phyloP scores from a whole-genome alignment of 2,888 invertebrate species.

The Acronicta aceris region DNA sequence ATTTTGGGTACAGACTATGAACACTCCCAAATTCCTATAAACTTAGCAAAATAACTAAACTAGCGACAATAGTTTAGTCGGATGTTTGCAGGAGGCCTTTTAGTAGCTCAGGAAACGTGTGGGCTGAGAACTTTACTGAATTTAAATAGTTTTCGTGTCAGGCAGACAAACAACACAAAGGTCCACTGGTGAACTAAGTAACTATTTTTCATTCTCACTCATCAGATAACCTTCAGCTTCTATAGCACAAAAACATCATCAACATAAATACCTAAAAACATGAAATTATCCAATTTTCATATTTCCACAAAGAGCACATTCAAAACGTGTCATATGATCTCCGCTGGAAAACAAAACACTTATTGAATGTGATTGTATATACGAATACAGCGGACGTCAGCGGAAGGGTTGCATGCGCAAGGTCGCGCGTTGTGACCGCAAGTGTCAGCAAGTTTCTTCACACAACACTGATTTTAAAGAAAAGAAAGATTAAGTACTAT shows the following conservation, averaged over 20 bases:
- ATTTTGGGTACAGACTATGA: background rate
- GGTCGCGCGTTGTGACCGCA: conserved; percentile 35
- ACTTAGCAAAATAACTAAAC: background rate
- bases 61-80: conserved; percentile 1
- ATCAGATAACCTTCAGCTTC: background rate
- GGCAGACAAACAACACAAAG: background rate
- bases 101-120: background rate
- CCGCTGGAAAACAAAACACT: conserved; percentile 47
- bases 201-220: no score
- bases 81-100: background rate
- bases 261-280: conserved; percentile 27
- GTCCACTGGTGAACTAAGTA: background rate
- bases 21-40: background rate
- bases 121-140: background rate
- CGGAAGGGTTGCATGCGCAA: conserved; percentile 49
- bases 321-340: conserved; percentile 58
- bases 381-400: conserved; percentile 45
- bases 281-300: conserved; percentile 35
- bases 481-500: conserved; percentile 26
- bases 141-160: conserved; percentile 2
- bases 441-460: conserved; percentile 44
- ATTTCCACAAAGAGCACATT: conserved; percentile 23
- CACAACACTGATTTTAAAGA: conserved; percentile 21
- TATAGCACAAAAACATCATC: conserved; percentile 1
- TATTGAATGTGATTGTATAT: conserved; percentile 48